These are phyloP conservation scores for Endomychus coccineus DNA, from an alignment of 2,888 invertebrate genomes.

Conservation along the genomic window DNA sequence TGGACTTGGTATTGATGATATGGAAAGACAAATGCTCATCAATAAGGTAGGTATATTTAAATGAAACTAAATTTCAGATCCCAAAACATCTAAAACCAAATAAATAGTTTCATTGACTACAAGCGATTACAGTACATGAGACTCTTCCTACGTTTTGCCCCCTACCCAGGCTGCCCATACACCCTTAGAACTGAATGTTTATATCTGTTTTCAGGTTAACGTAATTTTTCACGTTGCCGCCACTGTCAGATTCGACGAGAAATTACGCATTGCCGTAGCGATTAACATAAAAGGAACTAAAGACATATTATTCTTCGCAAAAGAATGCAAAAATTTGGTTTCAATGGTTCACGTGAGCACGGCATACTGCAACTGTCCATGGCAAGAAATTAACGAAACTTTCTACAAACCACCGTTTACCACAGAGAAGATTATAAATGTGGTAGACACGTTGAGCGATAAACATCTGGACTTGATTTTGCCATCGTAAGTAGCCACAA, in stretches of 20 bases:
- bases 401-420: conserved; percentile 47
- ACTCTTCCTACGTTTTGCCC: too few species aligned
- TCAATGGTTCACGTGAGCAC: conserved; percentile 31
- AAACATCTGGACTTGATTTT: conserved; percentile 36
- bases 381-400: conserved; percentile 28
- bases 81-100: too few species aligned
- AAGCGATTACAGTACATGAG: too few species aligned
- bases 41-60: conserved; percentile 29
- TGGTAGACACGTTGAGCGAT: conserved; percentile 34
- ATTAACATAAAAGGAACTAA: conserved; percentile 48
- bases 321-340: conserved; percentile 50
- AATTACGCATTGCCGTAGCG: conserved; percentile 43
- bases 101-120: too few species aligned
- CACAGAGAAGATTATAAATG: conserved; percentile 40
- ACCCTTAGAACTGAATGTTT: too few species aligned
- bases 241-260: conserved; percentile 50
- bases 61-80: too few species aligned
- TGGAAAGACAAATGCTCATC: conserved; percentile 34
- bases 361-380: conserved; percentile 28
- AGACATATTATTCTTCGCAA: conserved; percentile 44
- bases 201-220: conserved; percentile 40
- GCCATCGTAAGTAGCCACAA: conserved; percentile 34
- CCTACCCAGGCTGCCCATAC: too few species aligned
- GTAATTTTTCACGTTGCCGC: conserved; percentile 50
- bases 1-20: conserved; percentile 41